Conservation (phyloP, 2,888 invertebrate genomes). For the Diarsia mendica region DNA sequence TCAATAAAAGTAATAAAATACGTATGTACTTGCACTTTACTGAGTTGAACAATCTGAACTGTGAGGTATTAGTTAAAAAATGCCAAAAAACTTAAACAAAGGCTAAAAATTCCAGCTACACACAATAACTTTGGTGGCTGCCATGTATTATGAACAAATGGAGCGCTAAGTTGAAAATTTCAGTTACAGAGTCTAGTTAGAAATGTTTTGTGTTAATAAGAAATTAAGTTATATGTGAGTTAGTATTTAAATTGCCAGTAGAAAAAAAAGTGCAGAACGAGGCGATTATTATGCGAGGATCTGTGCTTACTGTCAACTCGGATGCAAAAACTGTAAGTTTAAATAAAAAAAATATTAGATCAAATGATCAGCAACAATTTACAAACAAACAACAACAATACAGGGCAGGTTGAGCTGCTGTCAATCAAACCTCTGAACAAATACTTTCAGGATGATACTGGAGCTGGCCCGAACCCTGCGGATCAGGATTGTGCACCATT, state of each 20-base stretch:
- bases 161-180: conserved; percentile 1
- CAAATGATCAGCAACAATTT: not conserved
- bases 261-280: not conserved
- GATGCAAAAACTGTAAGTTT: not conserved
- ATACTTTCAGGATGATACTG: too few species aligned
- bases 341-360: not conserved
- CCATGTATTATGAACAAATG: conserved; percentile 31
- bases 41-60: conserved; percentile 12
- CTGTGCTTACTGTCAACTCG: too few species aligned
- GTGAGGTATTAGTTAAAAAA: conserved; percentile 35
- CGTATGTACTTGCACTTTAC: conserved; percentile 17
- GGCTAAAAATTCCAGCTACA: conserved; percentile 18
- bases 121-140: conserved; percentile 31
- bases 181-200: not conserved
- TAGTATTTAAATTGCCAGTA: not conserved
- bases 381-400: too few species aligned
- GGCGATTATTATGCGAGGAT: too few species aligned
- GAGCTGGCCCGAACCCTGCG: too few species aligned
- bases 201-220: too few species aligned
- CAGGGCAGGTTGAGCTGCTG: too few species aligned
- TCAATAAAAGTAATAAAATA: conserved; percentile 28
- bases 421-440: too few species aligned
- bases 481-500: too few species aligned
- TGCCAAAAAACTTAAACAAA: conserved; percentile 39
- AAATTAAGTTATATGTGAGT: not conserved